phyloP scores from a whole-genome alignment of 2,113 vertebrate genomes.

The Malaclemys terrapin region DNA sequence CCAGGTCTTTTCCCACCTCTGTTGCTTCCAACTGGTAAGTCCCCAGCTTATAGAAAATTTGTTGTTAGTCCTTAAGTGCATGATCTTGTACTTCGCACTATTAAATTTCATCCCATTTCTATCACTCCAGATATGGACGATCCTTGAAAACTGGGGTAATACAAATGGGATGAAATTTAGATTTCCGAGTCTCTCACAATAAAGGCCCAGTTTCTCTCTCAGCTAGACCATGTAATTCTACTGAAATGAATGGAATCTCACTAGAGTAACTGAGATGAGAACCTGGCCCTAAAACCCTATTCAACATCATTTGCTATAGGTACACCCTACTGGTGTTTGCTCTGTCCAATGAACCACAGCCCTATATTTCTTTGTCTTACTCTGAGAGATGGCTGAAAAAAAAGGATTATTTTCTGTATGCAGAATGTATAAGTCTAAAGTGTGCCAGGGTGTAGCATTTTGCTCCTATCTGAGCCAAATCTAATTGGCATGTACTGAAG shows the following conservation, averaged over 20 bases:
- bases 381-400: neutral
- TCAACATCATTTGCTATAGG: neutral
- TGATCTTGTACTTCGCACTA: neutral
- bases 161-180: neutral
- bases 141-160: neutral
- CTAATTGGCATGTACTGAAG: constrained; percentile 7
- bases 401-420: neutral
- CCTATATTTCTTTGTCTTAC: neutral
- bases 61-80: neutral
- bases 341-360: neutral
- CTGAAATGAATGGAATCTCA: neutral
- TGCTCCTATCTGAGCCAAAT: constrained; percentile 24
- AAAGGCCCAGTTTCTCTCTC: neutral
- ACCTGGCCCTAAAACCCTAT: neutral
- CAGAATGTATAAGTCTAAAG: constrained; percentile 5
- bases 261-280: neutral
- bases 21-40: neutral
- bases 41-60: neutral
- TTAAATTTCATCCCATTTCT: neutral
- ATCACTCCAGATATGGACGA: neutral
- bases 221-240: neutral
- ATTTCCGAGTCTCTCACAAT: neutral
- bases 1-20: neutral
- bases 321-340: neutral
- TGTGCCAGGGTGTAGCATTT: neutral